Base-by-base conservation (phyloP, 2,888 invertebrate species). In the Andrena haemorrhoa region DNA sequence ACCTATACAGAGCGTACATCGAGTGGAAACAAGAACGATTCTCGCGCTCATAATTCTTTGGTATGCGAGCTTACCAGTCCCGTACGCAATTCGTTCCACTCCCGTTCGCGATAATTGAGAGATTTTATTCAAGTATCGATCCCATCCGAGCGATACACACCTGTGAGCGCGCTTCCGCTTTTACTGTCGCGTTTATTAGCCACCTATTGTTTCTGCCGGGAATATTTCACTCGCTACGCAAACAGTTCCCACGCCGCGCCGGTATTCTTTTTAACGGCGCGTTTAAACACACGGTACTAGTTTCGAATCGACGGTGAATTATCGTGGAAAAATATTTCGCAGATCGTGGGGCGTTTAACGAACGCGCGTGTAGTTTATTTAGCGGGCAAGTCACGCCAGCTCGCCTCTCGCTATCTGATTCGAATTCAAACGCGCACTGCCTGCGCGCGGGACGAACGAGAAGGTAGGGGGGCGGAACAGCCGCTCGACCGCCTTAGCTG, bases 1-100 rank as follows among this genome's bases (percentile, higher is more conserved):
- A 41, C 41, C 41, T 56, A 56, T 4, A 23, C 53, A 8, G 51
- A 20, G 51, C n/a, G 20, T 20, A 26, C 53, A 23, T 10, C 56
- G 56, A 56, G 23, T 56, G 56, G 73, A 70, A 81, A 86, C 80
- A 77, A 70, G 79, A 87, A 86, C 85, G 83, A 81, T 87, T 87
- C 79, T 78, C 86, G 77, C 77, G 77, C 72, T 71, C 84, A 72
- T 87, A 83, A 87, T 87, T 86, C 86, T 84, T 80, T 73, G 87
- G 65, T 78, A 77, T 80, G 83, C 78, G 75, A 73, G 77, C 71
- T 70, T 79, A 61, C 75, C 26, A n/a, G 33, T 4, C 29, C 4
- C 23, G 58, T 60, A 5, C 65, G 75, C 74, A 64, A 81, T 68
- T 74, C 73, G 72, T 72, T 65, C 66, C 41, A 74, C 33, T 69